Conservation (phyloP, 1,140 invertebrate genomes). For the Hypsibius dujardini region DNA sequence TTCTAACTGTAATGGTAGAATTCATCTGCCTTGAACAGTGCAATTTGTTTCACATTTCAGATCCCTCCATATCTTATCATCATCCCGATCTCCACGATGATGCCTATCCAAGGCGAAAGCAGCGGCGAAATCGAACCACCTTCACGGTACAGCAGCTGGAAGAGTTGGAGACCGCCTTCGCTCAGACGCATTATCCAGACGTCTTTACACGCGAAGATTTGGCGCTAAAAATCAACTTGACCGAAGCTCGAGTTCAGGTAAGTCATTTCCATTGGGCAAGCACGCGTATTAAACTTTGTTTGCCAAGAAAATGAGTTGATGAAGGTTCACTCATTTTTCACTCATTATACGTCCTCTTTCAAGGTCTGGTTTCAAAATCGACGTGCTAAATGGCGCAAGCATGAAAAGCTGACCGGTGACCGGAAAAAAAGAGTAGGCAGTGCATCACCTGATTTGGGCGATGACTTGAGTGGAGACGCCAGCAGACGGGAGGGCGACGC, state of each 20-base stretch:
- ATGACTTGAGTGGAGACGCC: constrained; percentile 13
- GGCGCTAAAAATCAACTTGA: constrained; percentile 94
- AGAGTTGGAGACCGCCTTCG: constrained; percentile 88
- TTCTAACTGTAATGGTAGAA: constrained; percentile 15
- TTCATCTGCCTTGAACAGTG: neutral
- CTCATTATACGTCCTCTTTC: neutral
- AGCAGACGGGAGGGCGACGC: constrained; percentile 16
- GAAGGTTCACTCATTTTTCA: constrained; percentile 18
- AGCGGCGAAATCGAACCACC: constrained; percentile 81
- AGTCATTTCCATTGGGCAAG: constrained; percentile 25
- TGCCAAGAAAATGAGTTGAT: neutral
- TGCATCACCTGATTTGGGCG: too few species aligned
- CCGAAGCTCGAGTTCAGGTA: constrained; percentile 90
- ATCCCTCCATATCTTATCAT: constrained; percentile 68
- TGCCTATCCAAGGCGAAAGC: constrained; percentile 82
- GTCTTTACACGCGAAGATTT: constrained; percentile 91
- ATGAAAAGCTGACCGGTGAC: constrained; percentile 65
- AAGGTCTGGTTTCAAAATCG: constrained; percentile 90
- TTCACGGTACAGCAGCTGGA: constrained; percentile 91
- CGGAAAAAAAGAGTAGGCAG: constrained; percentile 33
- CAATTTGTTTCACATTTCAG: constrained; percentile 20
- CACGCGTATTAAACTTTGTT: too few species aligned
- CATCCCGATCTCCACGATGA: constrained; percentile 73
- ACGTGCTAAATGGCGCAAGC: constrained; percentile 78
- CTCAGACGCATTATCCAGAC: constrained; percentile 92